phyloP scores from a whole-genome alignment of 2,888 invertebrate species.

The Seira musarum region DNA sequence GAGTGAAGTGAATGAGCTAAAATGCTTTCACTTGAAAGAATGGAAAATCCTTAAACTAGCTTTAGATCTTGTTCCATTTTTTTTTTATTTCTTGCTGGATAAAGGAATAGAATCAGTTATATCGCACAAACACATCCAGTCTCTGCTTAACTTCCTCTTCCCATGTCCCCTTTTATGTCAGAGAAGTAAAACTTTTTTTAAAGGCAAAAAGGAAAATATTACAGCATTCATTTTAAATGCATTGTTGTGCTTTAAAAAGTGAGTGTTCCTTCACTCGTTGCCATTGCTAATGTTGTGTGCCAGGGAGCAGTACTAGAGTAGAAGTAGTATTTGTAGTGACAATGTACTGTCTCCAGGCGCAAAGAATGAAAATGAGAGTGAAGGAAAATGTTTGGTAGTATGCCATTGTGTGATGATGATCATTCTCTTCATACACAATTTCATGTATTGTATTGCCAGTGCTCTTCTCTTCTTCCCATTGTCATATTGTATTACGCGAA shows the following conservation, averaged over 20 bases:
- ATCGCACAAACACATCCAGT: not conserved
- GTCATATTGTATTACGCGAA: too few species aligned
- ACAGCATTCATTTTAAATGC: not conserved
- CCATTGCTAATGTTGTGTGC: too few species aligned
- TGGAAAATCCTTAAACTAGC: not conserved
- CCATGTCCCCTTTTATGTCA: not conserved
- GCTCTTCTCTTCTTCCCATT: not conserved
- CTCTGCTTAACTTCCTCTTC: slow-evolving; percentile 1
- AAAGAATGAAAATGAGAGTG: too few species aligned
- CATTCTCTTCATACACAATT: slow-evolving; percentile 35
- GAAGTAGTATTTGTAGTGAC: too few species aligned
- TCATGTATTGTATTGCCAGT: slow-evolving; percentile 43
- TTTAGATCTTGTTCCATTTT: not conserved
- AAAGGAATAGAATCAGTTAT: not conserved
- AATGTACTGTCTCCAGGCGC: too few species aligned
- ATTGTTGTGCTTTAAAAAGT: not conserved
- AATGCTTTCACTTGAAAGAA: slow-evolving; percentile 33
- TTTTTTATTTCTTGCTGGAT: not conserved
- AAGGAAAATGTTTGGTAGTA: too few species aligned
- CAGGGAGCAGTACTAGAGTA: too few species aligned
- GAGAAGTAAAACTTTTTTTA: not conserved
- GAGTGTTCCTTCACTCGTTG: not conserved
- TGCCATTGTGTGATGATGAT: slow-evolving; percentile 13
- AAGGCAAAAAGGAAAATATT: slow-evolving; percentile 6
- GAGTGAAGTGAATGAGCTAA: too few species aligned